A percentile compares a stretch with the other conserved stretches of the same genome.
phyloP scores from a whole-genome alignment of 2,797 vertebrate genomes.

The Mionectes olivaceus region DNA sequence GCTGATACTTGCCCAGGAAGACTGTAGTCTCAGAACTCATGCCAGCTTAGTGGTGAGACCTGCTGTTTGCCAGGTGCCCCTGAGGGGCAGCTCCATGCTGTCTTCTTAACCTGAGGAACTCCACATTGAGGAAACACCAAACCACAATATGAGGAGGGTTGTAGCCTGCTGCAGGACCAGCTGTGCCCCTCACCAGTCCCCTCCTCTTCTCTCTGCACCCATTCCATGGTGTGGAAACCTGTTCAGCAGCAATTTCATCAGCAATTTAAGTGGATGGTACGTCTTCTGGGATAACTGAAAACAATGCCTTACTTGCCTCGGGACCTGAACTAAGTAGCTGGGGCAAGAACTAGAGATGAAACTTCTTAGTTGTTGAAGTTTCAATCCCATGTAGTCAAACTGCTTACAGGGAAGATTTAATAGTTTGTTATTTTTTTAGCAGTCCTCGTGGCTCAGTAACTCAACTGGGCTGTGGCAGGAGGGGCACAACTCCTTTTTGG shows the following conservation, averaged over 20 bases:
- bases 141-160: not conserved
- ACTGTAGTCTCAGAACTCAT: not conserved
- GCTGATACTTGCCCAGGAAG: slow-evolving; percentile 13
- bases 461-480: not conserved
- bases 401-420: not conserved
- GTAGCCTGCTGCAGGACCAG: not conserved
- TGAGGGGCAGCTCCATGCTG: not conserved
- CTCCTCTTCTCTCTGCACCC: not conserved
- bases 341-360: not conserved
- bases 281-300: not conserved
- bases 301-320: not conserved
- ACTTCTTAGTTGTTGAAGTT: not conserved
- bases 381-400: not conserved
- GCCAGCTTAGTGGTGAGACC: not conserved
- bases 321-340: not conserved
- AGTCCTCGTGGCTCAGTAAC: not conserved
- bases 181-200: not conserved
- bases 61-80: not conserved
- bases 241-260: not conserved
- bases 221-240: not conserved
- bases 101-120: not conserved
- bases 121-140: not conserved
- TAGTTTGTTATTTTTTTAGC: not conserved
- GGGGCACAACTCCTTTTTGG: not conserved
- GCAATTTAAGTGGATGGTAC: not conserved